Conservation (phyloP, 2,797 vertebrate genomes). For the Allobates femoralis region DNA sequence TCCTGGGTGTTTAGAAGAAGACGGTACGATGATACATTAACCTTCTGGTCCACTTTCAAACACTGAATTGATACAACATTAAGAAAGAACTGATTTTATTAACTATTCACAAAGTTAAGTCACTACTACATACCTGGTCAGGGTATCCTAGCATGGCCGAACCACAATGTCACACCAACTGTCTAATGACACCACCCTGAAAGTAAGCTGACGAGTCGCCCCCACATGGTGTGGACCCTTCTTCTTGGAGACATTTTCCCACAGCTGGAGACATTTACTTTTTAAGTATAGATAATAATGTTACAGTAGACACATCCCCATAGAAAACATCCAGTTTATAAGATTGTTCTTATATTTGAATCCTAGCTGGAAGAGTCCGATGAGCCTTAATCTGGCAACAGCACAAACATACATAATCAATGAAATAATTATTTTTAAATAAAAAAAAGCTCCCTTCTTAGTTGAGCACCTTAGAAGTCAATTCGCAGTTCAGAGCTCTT, state of each 20-base stretch:
- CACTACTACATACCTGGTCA: slow-evolving; percentile 38
- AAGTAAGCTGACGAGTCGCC: background rate
- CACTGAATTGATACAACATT: background rate
- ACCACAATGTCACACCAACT: slow-evolving; percentile 22
- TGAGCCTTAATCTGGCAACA: background rate
- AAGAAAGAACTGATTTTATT: slow-evolving; percentile 25
- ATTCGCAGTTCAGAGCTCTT: background rate
- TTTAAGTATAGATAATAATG: background rate
- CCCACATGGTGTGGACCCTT: background rate
- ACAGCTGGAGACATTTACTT: background rate
- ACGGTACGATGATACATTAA: too few relatives aligned
- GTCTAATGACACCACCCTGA: slow-evolving; percentile 33
- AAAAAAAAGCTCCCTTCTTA: slow-evolving; percentile 2
- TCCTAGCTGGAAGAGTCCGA: background rate
- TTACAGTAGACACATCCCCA: background rate
- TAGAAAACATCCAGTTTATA: background rate
- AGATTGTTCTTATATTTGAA: background rate
- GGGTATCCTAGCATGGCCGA: slow-evolving; percentile 12
- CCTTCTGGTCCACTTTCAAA: background rate
- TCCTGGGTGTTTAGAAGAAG: too few relatives aligned
- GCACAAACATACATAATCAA: background rate
- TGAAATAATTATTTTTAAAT: background rate
- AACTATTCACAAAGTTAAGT: slow-evolving; percentile 50
- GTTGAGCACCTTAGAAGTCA: background rate
- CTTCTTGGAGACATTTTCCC: background rate